phyloP scores from a whole-genome alignment of 2,113 vertebrate species.

The Scomber scombrus region DNA sequence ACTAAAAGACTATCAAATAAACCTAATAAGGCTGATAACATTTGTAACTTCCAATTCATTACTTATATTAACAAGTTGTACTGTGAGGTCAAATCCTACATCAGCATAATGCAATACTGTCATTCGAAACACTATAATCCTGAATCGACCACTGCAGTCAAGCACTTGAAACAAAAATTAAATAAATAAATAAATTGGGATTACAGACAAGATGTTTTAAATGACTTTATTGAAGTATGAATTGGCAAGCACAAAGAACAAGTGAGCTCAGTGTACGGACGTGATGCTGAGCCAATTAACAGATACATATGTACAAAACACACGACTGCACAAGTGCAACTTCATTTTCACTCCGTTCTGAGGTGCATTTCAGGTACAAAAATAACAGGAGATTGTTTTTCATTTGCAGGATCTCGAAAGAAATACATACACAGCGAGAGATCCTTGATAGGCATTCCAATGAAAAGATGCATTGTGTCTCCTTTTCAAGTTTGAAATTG shows the following conservation, averaged over 20 bases:
- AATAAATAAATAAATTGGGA: background rate
- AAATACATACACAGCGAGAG: constrained; percentile 38
- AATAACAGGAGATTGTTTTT: constrained; percentile 57
- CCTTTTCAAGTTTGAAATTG: constrained; percentile 40
- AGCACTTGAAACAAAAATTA: background rate
- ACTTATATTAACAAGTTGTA: background rate
- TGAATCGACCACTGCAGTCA: background rate
- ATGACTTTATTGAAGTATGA: constrained; percentile 72
- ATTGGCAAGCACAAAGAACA: constrained; percentile 62
- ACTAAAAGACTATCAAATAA: constrained; percentile 23
- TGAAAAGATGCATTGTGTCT: constrained; percentile 20
- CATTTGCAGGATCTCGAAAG: constrained; percentile 30
- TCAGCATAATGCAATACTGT: background rate
- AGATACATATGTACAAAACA: constrained; percentile 80
- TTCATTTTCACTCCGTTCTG: constrained; percentile 37
- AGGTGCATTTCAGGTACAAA: constrained; percentile 63
- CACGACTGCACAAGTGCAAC: constrained; percentile 46
- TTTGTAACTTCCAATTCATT: background rate
- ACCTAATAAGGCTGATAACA: background rate
- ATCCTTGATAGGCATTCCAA: constrained; percentile 12
- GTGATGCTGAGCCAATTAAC: constrained; percentile 54
- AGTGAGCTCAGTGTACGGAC: constrained; percentile 46
- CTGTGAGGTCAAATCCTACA: background rate
- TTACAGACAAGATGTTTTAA: constrained; percentile 11
- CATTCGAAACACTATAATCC: background rate